Base-by-base conservation (phyloP, 2,113 vertebrate species). In the Callopanchax toddi region DNA sequence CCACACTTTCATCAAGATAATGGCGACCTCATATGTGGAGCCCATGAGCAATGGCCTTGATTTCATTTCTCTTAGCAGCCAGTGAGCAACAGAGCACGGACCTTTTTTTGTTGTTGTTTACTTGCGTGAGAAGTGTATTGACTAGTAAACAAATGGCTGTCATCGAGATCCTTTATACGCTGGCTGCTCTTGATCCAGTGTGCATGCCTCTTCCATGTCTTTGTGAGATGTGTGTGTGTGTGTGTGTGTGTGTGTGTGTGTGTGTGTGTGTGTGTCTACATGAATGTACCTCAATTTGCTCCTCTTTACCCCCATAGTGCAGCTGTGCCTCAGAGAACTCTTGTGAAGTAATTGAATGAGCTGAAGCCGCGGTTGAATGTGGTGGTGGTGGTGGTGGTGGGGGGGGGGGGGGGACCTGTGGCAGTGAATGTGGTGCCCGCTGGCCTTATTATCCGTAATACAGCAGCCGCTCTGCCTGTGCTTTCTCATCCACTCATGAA, bases 401-500 rank as follows among this genome's bases (percentile, higher is more conserved):
- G 76, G 82, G n/a, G n/a, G n/a, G n/a, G n/a, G n/a, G n/a, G n/a
- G n/a, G 74, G 49, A 89, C 84, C 86, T 89, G 87, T 89, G 74
- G 85, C 80, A 83, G 82, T 57, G 67, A 87, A 82, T 78, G 71
- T 72, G 82, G 67, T 64, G 82, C 87, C 89, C 63, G 83, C 87
- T 89, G 88, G 86, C 85, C 90, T 90, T 91, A 89, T 91, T 90
- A 91, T 89, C 87, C 62, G 73, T 82, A 84, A 89, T 79, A 85
- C 75, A 44, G 67, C 89, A 77, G 82, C 79, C 79, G 80, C 85
- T 84, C 80, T 59, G 84, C 83, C 81, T 80, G 78, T 43, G 51
- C 80, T 81, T 84, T 78, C 81, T 86, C 84, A 63, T 86, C 76
- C 63, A 81, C 87, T 90, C 88, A 91, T 90, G 90, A 90, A 91